Evolutionary conservation across 2,888 invertebrate genomes (phyloP).

Genomic region (Patella depressa): DNA sequence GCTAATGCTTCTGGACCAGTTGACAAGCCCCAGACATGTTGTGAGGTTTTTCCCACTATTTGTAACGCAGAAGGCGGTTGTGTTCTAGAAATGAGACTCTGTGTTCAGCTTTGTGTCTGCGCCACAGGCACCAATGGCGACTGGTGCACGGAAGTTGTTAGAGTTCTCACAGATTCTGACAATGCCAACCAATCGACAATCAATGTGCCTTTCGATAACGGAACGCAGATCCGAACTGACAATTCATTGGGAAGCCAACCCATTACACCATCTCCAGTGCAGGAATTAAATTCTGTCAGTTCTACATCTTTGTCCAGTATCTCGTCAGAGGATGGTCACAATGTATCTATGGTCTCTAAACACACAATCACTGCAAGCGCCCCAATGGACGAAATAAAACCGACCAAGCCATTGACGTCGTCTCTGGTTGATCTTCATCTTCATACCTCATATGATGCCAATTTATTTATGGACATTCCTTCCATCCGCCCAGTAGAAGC

Average conservation of each 20-base stretch:
- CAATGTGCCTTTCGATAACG: not conserved
- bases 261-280: not conserved
- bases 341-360: not conserved
- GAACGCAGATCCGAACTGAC: no score
- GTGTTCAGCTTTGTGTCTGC: not conserved
- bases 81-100: not conserved
- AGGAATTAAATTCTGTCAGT: no score
- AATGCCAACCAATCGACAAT: not conserved
- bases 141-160: not conserved
- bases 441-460: not conserved
- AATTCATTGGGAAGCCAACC: no score
- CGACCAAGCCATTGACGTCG: not conserved
- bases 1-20: no score
- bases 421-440: not conserved
- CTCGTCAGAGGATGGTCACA: not conserved
- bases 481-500: not conserved
- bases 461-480: not conserved
- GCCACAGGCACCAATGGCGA: not conserved
- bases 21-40: not conserved
- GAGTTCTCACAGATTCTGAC: not conserved
- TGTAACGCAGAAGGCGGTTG: not conserved
- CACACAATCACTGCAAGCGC: not conserved
- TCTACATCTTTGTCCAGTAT: not conserved
- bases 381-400: not conserved
- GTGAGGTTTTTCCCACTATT: not conserved